Base-by-base conservation (phyloP, 2,797 vertebrate genomes). In the Acrossocheilus wenchowensis region DNA sequence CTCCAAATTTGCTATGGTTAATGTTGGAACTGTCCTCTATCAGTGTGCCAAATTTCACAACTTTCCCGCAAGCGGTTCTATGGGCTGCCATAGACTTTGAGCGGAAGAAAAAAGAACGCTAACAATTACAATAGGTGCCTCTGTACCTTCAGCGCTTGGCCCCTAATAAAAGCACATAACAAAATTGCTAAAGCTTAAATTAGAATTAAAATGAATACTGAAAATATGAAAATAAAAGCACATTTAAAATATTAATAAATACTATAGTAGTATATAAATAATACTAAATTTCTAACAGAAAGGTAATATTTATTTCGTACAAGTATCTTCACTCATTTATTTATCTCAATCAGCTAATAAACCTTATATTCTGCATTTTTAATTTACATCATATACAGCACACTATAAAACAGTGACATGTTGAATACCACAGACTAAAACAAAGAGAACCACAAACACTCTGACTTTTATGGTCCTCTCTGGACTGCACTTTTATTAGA, bases 401-500 rank as follows among this genome's bases (percentile, higher is more conserved):
- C 30, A 36, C 64, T 36, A 36, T 68, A 36, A 36, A 68, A 36
- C 14, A 68, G 15, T 68, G 30, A 68, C 64, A 66, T 68, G 15
- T 36, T 68, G 39, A 43, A 62, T 83, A 64, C 7, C 57, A 39
- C 72, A 39, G 14, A 66, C 14, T 30, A 77, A 52, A 79, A 26
- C 39, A 62, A 64, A 66, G 41, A 50, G 43, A 77, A 36, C 60
- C 30, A 48, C 19, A 64, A 62, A 73, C 52, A 41, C 14, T 74
- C 74, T 23, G 11, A 36, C 41, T 39, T 75, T 66, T 50, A 77
- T 39, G 12, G 14, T 39, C 21, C 30, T 52, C 17, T 39, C 14
- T 0, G 4, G 10, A 21, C 36, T 85, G n/a, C 52, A 45, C 75
- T 79, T 85, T 85, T 57, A 85, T 85, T 57, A 15, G 48, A 78